Percentiles rank a stretch among this genome's conserved stretches.
Conservation (phyloP, 53 echinoderm and acorn worm species). For the Hippasteria phrygiana region DNA sequence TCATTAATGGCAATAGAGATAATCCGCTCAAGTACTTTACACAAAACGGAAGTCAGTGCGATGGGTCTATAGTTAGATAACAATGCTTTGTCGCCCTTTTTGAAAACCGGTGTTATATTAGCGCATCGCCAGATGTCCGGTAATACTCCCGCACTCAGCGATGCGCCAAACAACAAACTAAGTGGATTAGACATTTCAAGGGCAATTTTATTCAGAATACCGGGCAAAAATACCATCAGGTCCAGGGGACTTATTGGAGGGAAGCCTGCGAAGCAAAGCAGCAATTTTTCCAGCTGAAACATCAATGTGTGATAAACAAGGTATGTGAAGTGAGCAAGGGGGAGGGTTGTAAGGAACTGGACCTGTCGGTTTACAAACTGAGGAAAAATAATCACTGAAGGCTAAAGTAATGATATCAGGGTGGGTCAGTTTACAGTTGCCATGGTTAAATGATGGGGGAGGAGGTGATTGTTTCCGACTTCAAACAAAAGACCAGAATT, state of each 20-base stretch:
- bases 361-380: conserved; percentile 8
- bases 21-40: not conserved
- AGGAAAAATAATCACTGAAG: conserved; percentile 22
- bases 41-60: not conserved
- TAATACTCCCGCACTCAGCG: not conserved
- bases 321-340: not conserved
- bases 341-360: not conserved
- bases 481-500: conserved; percentile 30
- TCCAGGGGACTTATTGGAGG: not conserved
- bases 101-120: conserved; percentile 4
- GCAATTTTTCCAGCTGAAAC: not conserved
- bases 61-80: not conserved
- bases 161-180: not conserved
- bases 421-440: not conserved
- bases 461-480: conserved; percentile 15
- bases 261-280: not conserved
- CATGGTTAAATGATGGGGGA: conserved; percentile 14
- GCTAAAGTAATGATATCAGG: not conserved
- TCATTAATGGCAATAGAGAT: not conserved
- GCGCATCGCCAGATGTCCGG: not conserved
- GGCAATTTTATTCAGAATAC: conserved; percentile 2
- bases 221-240: not conserved
- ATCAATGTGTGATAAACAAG: not conserved
- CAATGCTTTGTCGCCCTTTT: conserved; percentile 14
- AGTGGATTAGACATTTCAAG: not conserved